Evolutionary conservation across 2,797 vertebrate genomes (phyloP).

Genomic region (Amblyraja radiata): DNA sequence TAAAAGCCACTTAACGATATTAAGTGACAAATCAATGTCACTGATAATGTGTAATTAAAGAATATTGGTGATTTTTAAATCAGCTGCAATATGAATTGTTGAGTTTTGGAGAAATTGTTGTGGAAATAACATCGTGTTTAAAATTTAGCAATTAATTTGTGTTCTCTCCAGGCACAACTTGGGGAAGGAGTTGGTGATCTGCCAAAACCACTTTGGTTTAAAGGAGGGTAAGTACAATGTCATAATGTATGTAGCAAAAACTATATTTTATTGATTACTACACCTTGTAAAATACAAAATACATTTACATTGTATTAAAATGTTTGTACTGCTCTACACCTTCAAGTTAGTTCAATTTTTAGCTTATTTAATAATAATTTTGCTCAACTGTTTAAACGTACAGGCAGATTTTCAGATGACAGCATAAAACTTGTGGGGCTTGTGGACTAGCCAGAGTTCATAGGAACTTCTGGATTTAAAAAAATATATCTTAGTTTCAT

Average conservation of each 20-base stretch:
- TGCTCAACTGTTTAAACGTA: neutral
- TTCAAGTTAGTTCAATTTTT: neutral
- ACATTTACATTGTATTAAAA: neutral
- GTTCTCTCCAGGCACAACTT: constrained; percentile 56
- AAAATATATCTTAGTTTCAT: neutral
- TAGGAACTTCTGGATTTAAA: neutral
- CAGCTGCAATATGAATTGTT: neutral
- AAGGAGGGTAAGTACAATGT: constrained; percentile 75
- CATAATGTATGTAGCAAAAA: constrained; percentile 8
- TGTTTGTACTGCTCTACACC: neutral
- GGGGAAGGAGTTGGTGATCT: constrained; percentile 79
- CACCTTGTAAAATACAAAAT: neutral
- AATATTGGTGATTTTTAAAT: neutral
- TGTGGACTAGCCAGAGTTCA: neutral
- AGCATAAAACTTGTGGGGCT: neutral
- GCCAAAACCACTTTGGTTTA: constrained; percentile 81
- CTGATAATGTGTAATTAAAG: neutral
- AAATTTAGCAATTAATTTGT: constrained; percentile 42
- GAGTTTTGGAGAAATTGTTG: neutral
- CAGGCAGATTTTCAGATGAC: neutral
- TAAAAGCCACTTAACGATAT: neutral
- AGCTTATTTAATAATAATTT: neutral
- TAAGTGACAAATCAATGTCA: neutral
- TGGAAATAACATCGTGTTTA: neutral
- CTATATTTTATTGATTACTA: neutral